Conservation (phyloP, 2,888 invertebrate genomes). For the Crocallis elinguaria region DNA sequence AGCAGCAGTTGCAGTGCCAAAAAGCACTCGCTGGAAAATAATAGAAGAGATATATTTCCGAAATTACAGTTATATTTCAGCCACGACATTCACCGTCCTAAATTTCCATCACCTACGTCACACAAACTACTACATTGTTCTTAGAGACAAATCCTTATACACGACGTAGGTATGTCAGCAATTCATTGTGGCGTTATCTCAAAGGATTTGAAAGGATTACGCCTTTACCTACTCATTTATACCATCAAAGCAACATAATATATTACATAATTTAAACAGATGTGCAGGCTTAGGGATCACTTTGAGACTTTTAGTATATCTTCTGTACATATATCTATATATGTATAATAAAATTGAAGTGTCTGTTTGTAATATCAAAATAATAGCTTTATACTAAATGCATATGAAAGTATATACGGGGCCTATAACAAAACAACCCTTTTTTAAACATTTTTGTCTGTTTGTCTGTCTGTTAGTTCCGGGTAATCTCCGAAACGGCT, state of each 20-base stretch:
- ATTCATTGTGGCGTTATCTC: conserved; percentile 34
- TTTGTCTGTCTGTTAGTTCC: no score
- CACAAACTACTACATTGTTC: conserved; percentile 19
- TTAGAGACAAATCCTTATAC: conserved; percentile 19
- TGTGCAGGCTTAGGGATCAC: neutral
- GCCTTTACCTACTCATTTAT: conserved; percentile 31
- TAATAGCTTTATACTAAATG: no score
- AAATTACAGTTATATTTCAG: neutral
- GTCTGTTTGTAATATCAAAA: no score
- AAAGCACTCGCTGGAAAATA: no score
- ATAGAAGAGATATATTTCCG: no score
- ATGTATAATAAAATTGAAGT: neutral
- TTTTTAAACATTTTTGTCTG: no score
- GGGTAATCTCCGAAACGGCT: no score
- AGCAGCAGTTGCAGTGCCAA: no score
- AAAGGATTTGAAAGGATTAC: conserved; percentile 31
- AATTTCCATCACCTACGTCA: neutral
- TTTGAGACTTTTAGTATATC: neutral
- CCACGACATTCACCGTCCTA: neutral
- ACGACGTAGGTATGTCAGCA: conserved; percentile 23
- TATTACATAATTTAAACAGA: neutral
- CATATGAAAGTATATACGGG: no score
- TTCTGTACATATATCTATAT: no score
- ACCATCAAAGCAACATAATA: conserved; percentile 13
- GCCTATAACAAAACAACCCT: no score